A percentile compares a stretch with the other conserved stretches of the same genome.
Conservation (phyloP, 2,113 vertebrate genomes). For the Bungarus multicinctus region DNA sequence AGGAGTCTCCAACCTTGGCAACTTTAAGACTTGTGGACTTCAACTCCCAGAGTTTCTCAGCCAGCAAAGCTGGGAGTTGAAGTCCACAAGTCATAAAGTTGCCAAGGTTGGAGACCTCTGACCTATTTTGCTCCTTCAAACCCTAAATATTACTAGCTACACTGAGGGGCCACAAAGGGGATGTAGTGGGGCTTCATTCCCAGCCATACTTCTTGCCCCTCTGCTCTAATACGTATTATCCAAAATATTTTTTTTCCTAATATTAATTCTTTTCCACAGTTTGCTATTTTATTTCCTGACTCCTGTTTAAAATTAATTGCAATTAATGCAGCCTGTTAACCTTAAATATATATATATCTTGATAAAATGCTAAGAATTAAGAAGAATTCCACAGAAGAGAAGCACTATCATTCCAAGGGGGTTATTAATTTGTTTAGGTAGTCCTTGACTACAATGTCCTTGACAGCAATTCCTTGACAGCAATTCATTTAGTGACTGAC, state of each 20-base stretch:
- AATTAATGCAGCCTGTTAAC: neutral
- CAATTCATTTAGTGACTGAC: neutral
- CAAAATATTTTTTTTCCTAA: neutral
- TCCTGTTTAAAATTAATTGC: neutral
- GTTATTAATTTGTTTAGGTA: neutral
- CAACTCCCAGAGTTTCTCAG: no score
- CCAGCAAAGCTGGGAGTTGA: no score
- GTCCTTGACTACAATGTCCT: neutral
- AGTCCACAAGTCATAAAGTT: no score
- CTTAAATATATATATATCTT: neutral
- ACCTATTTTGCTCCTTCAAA: neutral
- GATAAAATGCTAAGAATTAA: neutral
- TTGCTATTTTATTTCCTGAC: neutral
- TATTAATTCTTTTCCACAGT: neutral
- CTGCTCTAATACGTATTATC: neutral
- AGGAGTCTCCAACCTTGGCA: no score
- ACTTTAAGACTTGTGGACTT: no score
- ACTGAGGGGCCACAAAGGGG: neutral
- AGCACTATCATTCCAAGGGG: neutral
- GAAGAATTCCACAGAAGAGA: neutral
- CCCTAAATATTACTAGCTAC: neutral
- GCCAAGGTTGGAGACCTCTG: no score
- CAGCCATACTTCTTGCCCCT: neutral
- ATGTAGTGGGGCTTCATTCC: neutral
- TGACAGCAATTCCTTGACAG: neutral